Conservation (phyloP, 2,888 invertebrate species). For the Muscina levida region DNA sequence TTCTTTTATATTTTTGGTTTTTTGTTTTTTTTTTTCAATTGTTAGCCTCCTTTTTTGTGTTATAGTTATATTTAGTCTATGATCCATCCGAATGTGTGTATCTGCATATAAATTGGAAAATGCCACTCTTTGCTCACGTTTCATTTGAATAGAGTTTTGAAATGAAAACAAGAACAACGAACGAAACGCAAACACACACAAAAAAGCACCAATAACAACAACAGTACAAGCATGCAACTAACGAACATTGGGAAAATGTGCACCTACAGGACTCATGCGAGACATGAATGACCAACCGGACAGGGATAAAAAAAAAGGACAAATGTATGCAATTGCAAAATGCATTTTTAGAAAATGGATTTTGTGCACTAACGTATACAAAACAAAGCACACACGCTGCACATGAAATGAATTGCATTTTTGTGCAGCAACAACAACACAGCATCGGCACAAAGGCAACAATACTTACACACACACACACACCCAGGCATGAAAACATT, state of each 20-base stretch:
- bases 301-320: conserved; percentile 25
- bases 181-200: conserved; percentile 39
- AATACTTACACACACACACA: background rate
- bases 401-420: conserved; percentile 15
- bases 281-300: background rate
- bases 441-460: background rate
- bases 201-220: conserved; percentile 13
- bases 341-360: conserved; percentile 60
- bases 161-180: too few relatives aligned
- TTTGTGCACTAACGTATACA: conserved; percentile 39
- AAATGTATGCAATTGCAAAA: conserved; percentile 44
- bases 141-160: background rate
- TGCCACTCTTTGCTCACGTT: conserved; percentile 39
- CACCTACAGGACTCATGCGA: background rate
- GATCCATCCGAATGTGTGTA: conserved; percentile 59
- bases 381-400: background rate
- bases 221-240: background rate
- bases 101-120: conserved; percentile 67
- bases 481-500: background rate
- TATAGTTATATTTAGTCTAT: conserved; percentile 29
- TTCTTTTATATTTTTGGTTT: background rate
- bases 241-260: background rate
- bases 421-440: conserved; percentile 19
- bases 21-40: conserved; percentile 31
- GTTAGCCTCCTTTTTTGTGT: too few relatives aligned